A percentile compares a stretch with the other conserved stretches of the same genome.
Evolutionary conservation across 2,888 invertebrate species (phyloP).

Genomic region (Euclidia mi): DNA sequence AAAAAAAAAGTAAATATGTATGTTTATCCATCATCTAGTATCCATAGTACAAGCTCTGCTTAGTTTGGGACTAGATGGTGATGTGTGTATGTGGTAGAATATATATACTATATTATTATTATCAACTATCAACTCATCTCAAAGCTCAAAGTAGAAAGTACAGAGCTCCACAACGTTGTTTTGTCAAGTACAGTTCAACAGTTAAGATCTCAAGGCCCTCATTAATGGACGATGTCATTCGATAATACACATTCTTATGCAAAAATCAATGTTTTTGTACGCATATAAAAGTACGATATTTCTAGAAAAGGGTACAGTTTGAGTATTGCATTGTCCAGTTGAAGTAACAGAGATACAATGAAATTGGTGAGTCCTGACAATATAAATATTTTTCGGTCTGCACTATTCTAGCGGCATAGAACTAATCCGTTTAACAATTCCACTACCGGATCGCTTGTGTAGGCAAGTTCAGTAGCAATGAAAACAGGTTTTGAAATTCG

Average conservation of each 20-base stretch:
- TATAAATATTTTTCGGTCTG: no score
- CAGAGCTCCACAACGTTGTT: conserved; percentile 24
- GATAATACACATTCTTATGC: conserved; percentile 60
- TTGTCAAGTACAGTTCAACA: conserved; percentile 55
- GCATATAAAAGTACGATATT: conserved; percentile 71
- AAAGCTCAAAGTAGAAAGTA: conserved; percentile 53
- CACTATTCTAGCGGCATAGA: no score
- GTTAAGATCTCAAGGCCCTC: conserved; percentile 66
- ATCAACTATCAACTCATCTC: neutral
- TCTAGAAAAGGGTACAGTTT: conserved; percentile 65
- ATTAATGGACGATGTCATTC: conserved; percentile 60
- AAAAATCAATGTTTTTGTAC: conserved; percentile 58
- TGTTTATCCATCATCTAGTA: no score
- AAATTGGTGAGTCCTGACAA: conserved; percentile 61
- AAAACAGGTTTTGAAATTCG: no score
- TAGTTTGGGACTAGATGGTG: no score
- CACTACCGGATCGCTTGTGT: no score
- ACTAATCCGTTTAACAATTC: no score
- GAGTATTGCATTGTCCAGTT: conserved; percentile 44
- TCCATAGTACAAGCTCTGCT: no score
- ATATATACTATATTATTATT: no score
- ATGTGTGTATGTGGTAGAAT: no score
- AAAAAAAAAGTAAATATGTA: no score
- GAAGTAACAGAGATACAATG: conserved; percentile 57
- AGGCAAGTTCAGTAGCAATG: no score